Conservation (phyloP, 2,888 invertebrate genomes). For the Tholera decimalis region DNA sequence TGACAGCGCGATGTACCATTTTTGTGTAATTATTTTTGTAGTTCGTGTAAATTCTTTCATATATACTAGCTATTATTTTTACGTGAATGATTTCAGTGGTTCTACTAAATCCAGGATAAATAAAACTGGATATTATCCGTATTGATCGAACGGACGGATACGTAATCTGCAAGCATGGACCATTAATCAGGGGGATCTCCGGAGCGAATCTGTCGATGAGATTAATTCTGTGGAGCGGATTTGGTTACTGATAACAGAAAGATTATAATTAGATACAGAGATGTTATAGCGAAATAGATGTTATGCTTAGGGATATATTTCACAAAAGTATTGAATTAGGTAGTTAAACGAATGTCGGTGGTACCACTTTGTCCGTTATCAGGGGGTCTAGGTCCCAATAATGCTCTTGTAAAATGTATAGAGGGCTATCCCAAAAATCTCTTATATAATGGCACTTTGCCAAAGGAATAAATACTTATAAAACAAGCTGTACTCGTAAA, state of each 20-base stretch:
- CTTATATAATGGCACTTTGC: too few species aligned
- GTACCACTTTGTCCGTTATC: too few species aligned
- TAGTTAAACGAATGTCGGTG: too few species aligned
- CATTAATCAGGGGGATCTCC: conserved; percentile 54
- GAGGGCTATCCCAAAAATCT: too few species aligned
- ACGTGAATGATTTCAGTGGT: background rate
- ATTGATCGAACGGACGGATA: conserved; percentile 38
- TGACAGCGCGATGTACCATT: too few species aligned
- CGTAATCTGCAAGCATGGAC: conserved; percentile 34
- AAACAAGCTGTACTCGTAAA: too few species aligned
- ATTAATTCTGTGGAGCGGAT: conserved; percentile 58
- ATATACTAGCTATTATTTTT: background rate
- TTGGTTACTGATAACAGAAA: conserved; percentile 44
- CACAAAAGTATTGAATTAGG: too few species aligned
- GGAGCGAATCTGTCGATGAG: conserved; percentile 56
- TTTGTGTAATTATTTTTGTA: too few species aligned
- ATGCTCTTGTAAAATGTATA: too few species aligned
- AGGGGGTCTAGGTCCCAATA: too few species aligned
- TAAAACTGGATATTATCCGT: conserved; percentile 29
- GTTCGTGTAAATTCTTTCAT: too few species aligned
- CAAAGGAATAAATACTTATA: too few species aligned
- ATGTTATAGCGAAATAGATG: conserved; percentile 15
- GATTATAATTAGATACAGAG: conserved; percentile 43
- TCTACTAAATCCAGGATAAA: conserved; percentile 15
- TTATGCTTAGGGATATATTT: background rate